Evolutionary conservation across 2,113 vertebrate genomes (phyloP).

Genomic region (Mustela nigripes): DNA sequence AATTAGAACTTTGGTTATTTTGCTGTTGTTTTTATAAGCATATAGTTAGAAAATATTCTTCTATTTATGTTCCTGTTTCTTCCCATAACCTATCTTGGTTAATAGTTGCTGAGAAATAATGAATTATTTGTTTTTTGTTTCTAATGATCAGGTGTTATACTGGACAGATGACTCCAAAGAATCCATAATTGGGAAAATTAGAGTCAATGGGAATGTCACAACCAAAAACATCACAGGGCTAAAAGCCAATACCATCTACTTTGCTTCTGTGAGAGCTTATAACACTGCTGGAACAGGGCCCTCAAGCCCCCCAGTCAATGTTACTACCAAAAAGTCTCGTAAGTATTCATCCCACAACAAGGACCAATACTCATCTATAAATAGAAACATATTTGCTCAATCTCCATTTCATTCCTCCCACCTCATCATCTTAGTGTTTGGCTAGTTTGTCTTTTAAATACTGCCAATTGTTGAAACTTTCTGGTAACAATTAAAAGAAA

Average conservation of each 20-base stretch:
- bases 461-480: not conserved
- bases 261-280: conserved; percentile 92
- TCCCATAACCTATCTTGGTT: conserved; percentile 22
- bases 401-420: not conserved
- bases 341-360: conserved; percentile 63
- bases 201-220: conserved; percentile 93
- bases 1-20: not conserved
- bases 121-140: conserved; percentile 55
- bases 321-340: conserved; percentile 96
- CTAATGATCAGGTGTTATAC: conserved; percentile 90
- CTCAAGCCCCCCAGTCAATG: conserved; percentile 90
- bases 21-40: not conserved
- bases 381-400: accelerated
- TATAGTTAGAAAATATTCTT: conserved; percentile 1
- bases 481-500: not conserved
- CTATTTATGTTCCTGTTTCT: not conserved
- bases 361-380: accelerated
- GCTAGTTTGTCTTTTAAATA: not conserved
- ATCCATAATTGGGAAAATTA: conserved; percentile 90
- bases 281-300: conserved; percentile 94
- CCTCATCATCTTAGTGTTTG: not conserved
- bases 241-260: conserved; percentile 93
- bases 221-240: conserved; percentile 92
- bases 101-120: conserved; percentile 47
- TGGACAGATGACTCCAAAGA: conserved; percentile 94